Base-by-base conservation (phyloP, 2,888 invertebrate species). In the Copidosoma aretas region DNA sequence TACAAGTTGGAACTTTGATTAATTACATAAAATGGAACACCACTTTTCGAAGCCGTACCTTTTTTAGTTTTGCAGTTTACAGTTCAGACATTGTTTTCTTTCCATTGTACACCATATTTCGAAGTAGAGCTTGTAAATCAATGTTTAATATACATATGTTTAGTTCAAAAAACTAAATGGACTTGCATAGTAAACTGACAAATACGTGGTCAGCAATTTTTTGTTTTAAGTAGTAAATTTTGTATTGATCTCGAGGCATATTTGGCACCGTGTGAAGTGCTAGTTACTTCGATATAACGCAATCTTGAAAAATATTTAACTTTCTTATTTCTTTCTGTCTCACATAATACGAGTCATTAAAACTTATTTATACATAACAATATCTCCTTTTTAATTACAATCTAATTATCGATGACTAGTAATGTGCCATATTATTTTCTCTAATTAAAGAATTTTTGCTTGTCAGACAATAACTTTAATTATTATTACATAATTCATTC, bases 341-440 rank as follows among this genome's bases (percentile, higher is more conserved):
- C 14, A 41, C 41, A 14, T 43, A 61, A 39, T 15, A 62, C 67
- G 61, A 65, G 60, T 61, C 19, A 60, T 67, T 67, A 41, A n/a
- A 60, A 59, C 65, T 69, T 70, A 67, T 65, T 43, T 57, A 67
- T 65, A 49, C 52, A 63, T 61, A 70, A 65, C 54, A 52, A 46
- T 70, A 71, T 51, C 61, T 62, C 52, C 52, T 41, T 41, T 56
- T n/a, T n/a, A n/a, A 43, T 67, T 67, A 69, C 52, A 60, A 70
- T 70, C 65, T 72, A 70, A 72, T 70, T 72, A 67, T 60, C 60
- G 21, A 64, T 72, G 72, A 72, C 72, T 72, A 72, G 72, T 70
- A 72, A 60, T 64, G 64, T 70, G 70, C 68, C 70, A 66, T 72
- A 63, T 41, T 64, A 49, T 64, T 32, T 57, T 60, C 41, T 65